A percentile compares a stretch with the other conserved stretches of the same genome.
These are phyloP conservation scores for Streblospio benedicti DNA, from an alignment of 1,140 invertebrate genomes.

Conservation along the genomic window DNA sequence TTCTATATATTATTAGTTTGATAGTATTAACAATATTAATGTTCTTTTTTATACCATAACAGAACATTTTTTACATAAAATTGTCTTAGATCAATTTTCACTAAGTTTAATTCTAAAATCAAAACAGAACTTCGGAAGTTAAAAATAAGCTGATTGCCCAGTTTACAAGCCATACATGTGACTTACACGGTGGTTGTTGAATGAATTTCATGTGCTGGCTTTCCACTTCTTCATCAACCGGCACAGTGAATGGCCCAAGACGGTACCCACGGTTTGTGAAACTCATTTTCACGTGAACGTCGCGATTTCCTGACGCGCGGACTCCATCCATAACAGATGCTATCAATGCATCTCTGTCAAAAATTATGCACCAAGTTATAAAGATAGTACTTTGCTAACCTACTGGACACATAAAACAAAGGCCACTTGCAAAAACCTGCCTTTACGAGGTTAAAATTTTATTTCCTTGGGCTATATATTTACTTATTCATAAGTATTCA, in stretches of 20 bases:
- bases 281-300: conserved; percentile 88
- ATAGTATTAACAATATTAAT: no score
- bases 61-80: no score
- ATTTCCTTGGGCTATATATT: neutral
- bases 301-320: conserved; percentile 87
- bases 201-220: conserved; percentile 73
- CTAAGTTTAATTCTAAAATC: no score
- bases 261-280: conserved; percentile 73
- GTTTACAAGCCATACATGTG: neutral
- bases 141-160: no score
- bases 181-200: conserved; percentile 57
- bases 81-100: no score
- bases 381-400: no score
- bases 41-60: no score
- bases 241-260: conserved; percentile 71
- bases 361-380: conserved; percentile 4
- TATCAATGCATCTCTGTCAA: conserved; percentile 75
- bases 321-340: conserved; percentile 93
- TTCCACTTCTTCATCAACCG: conserved; percentile 92
- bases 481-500: conserved; percentile 13
- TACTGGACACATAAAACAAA: no score
- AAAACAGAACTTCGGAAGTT: no score
- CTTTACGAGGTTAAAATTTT: neutral
- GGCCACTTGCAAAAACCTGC: no score
- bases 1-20: neutral